Conservation (phyloP, 2,888 invertebrate genomes). For the Furcula furcula region DNA sequence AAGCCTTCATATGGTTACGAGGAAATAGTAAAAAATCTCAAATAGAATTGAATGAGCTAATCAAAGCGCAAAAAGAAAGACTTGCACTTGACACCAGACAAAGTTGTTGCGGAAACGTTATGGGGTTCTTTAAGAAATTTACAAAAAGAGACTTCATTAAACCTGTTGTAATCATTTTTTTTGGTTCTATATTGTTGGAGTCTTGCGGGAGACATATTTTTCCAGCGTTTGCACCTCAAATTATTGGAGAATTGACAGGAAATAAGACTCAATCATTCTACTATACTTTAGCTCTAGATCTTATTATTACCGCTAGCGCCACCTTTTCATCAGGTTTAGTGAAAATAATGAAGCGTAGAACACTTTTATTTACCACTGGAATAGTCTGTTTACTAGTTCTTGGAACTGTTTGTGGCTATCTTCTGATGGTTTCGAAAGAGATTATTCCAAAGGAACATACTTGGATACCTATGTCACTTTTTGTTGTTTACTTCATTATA, state of each 20-base stretch:
- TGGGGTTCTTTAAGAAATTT: constrained; percentile 23
- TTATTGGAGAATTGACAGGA: constrained; percentile 35
- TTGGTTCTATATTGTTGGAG: constrained; percentile 35
- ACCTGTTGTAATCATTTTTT: constrained; percentile 32
- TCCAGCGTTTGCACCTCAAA: constrained; percentile 40
- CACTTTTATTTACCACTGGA: constrained; percentile 16
- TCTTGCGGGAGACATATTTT: constrained; percentile 40
- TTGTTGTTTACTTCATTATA: constrained; percentile 36
- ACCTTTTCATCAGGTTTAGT: constrained; percentile 34
- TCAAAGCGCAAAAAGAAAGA: constrained; percentile 33
- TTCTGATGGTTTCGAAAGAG: constrained; percentile 3
- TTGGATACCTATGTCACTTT: constrained; percentile 4
- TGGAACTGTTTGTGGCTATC: constrained; percentile 2
- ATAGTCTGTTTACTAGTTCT: constrained; percentile 3
- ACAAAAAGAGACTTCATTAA: constrained; percentile 35
- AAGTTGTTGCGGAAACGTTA: neutral
- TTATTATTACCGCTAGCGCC: constrained; percentile 34
- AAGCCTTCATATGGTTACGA: constrained; percentile 73
- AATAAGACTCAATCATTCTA: constrained; percentile 32
- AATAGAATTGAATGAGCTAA: constrained; percentile 35
- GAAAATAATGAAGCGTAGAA: constrained; percentile 36
- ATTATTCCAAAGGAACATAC: neutral
- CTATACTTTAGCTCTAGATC: constrained; percentile 38
- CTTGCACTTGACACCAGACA: neutral
- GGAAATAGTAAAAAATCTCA: constrained; percentile 46